These are phyloP conservation scores for Ormia ochracea DNA, from an alignment of 2,888 invertebrate species.

Conservation along the genomic window DNA sequence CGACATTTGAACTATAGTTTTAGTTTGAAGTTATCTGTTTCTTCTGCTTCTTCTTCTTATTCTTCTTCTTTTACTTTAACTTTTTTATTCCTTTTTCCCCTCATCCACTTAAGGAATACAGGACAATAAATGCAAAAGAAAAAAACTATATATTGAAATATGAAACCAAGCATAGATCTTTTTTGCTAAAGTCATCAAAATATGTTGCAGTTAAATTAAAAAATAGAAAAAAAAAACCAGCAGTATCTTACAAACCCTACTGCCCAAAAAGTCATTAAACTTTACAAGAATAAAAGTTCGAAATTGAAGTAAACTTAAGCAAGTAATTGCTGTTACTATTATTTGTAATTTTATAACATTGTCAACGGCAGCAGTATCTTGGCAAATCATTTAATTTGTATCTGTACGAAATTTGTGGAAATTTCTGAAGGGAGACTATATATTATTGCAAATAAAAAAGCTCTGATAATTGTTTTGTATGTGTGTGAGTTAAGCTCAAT, in stretches of 20 bases:
- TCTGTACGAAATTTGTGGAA: background rate
- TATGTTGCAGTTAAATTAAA: slow-evolving; percentile 51
- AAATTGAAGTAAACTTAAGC: background rate
- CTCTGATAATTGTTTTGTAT: background rate
- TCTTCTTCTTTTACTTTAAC: too few relatives aligned
- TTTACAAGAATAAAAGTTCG: background rate
- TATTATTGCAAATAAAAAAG: background rate
- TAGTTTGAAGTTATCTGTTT: slow-evolving; percentile 44
- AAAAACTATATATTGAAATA: background rate
- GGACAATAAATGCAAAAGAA: slow-evolving; percentile 13
- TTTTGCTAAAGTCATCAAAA: slow-evolving; percentile 58
- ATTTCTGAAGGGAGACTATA: slow-evolving; percentile 13
- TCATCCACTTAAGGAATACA: background rate
- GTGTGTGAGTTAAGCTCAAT: background rate
- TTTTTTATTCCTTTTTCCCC: too few relatives aligned
- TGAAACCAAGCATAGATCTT: background rate
- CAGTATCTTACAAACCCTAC: background rate
- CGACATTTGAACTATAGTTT: slow-evolving; percentile 57
- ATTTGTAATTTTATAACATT: slow-evolving; percentile 13
- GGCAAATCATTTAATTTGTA: slow-evolving; percentile 8
- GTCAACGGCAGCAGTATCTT: slow-evolving; percentile 1
- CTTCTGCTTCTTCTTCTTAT: background rate
- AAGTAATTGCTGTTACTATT: slow-evolving; percentile 10
- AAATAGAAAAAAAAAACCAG: background rate
- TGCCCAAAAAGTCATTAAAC: slow-evolving; percentile 55